Evolutionary conservation across 2,888 invertebrate genomes (phyloP).

Genomic region (Lumbricus terrestris): DNA sequence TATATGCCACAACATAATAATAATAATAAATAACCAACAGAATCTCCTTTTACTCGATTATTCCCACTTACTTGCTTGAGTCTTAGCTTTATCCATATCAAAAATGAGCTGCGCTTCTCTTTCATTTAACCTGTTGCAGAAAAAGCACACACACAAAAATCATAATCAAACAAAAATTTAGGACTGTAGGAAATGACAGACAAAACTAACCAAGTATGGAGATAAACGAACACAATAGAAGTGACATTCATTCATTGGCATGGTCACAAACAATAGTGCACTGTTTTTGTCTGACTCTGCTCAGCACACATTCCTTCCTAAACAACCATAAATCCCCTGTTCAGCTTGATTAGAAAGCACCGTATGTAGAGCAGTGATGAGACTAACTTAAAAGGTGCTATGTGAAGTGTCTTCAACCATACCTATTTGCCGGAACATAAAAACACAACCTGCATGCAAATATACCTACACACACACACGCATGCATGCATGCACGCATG

Average conservation of each 20-base stretch:
- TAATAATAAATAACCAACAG: too few species aligned
- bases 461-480: not conserved
- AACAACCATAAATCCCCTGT: not conserved
- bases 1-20: too few species aligned
- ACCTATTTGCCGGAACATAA: not conserved
- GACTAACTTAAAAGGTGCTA: too few species aligned
- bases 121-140: slow-evolving; percentile 47
- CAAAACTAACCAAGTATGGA: not conserved
- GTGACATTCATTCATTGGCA: not conserved
- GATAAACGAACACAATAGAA: not conserved
- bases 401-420: not conserved
- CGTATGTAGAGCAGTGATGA: too few species aligned
- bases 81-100: slow-evolving; percentile 49
- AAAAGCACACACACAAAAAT: not conserved
- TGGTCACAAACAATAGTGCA: not conserved
- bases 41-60: not conserved
- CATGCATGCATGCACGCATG: not conserved
- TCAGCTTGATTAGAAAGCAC: not conserved
- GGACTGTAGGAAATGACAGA: not conserved
- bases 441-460: not conserved
- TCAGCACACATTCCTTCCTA: not conserved
- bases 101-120: slow-evolving; percentile 46
- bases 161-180: not conserved
- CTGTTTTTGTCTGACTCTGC: not conserved
- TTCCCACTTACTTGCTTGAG: slow-evolving; percentile 39